phyloP scores from a whole-genome alignment of 2,888 invertebrate genomes.

The Apotomis capreana region DNA sequence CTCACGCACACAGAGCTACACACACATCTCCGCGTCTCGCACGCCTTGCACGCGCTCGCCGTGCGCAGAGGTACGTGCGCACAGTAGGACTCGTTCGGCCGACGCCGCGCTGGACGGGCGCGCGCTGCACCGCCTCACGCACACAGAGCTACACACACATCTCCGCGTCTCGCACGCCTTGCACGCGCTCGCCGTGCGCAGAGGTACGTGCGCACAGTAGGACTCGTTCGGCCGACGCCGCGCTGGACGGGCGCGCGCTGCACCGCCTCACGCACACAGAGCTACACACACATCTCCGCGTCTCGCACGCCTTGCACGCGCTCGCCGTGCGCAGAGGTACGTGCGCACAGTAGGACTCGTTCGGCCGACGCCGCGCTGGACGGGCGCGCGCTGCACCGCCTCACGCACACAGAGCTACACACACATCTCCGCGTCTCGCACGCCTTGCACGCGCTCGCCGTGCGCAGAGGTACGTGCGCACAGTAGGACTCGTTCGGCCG shows the following conservation, averaged over 20 bases:
- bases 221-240: constrained; percentile 63
- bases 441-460: constrained; percentile 63
- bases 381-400: constrained; percentile 88
- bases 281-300: constrained; percentile 87
- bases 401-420: constrained; percentile 86
- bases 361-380: constrained; percentile 49
- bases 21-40: constrained; percentile 79
- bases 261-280: constrained; percentile 92
- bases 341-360: neutral
- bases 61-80: constrained; percentile 64
- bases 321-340: constrained; percentile 85
- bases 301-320: constrained; percentile 84
- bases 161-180: constrained; percentile 94
- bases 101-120: constrained; percentile 63
- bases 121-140: constrained; percentile 94
- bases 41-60: constrained; percentile 81
- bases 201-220: constrained; percentile 76
- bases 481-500: constrained; percentile 80
- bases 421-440: constrained; percentile 88
- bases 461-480: constrained; percentile 83
- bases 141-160: constrained; percentile 90
- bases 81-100: neutral
- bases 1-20: constrained; percentile 64
- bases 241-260: constrained; percentile 89
- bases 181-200: constrained; percentile 94